Conservation (phyloP, 2,888 invertebrate genomes). For the Lithophane leautieri region DNA sequence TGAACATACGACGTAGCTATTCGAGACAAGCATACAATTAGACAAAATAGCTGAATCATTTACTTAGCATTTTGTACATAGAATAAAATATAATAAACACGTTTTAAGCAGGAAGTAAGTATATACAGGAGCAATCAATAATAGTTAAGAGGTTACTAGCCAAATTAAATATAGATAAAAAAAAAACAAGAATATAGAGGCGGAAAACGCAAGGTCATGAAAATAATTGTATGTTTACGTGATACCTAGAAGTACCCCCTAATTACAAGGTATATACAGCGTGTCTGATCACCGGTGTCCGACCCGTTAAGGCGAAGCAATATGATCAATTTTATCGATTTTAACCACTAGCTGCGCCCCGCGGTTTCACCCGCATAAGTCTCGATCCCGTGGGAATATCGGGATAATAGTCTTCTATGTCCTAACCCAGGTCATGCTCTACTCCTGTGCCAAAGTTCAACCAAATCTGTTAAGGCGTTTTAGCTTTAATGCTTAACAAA, state of each 20-base stretch:
- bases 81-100: slow-evolving; percentile 17
- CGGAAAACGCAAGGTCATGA: not conserved
- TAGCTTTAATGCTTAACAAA: no score
- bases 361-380: no score
- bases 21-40: slow-evolving; percentile 13
- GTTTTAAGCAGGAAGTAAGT: slow-evolving; percentile 28
- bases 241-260: not conserved
- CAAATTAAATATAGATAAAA: not conserved
- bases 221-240: not conserved
- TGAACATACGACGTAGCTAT: not conserved
- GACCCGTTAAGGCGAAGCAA: no score
- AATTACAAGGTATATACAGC: no score
- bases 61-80: not conserved
- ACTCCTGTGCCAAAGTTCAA: no score
- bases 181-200: not conserved
- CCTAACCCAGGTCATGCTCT: no score
- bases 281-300: no score
- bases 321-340: no score
- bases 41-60: slow-evolving; percentile 16
- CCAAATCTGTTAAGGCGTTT: no score
- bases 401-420: no score
- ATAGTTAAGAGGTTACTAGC: not conserved
- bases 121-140: not conserved
- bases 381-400: no score
- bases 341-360: no score